Percentiles rank a stretch among this genome's conserved stretches.
Conservation (phyloP, 2,113 vertebrate species). For the Ancistrus triradiatus region DNA sequence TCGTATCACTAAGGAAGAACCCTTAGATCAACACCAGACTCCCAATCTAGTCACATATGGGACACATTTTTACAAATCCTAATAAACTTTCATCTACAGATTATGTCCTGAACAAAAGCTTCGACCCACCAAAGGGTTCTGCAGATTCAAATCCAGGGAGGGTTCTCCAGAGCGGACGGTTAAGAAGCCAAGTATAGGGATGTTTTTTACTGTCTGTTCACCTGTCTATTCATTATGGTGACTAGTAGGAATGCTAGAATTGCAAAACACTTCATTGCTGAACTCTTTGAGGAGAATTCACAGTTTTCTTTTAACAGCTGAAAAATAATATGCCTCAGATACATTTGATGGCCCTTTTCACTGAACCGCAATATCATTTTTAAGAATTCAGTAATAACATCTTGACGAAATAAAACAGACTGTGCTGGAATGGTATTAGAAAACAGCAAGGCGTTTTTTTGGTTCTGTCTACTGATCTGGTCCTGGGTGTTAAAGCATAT, state of each 20-base stretch:
- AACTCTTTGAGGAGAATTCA: not conserved
- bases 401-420: slow-evolving; percentile 8
- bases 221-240: too few species aligned
- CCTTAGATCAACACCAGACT: slow-evolving; percentile 66
- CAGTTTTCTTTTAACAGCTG: not conserved
- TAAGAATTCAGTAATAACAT: not conserved
- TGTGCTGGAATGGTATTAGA: not conserved
- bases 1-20: slow-evolving; percentile 67
- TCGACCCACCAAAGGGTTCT: slow-evolving; percentile 46
- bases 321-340: slow-evolving; percentile 16
- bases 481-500: slow-evolving; percentile 32
- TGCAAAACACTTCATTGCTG: too few species aligned
- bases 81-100: slow-evolving; percentile 70
- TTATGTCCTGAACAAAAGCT: slow-evolving; percentile 50
- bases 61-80: slow-evolving; percentile 68
- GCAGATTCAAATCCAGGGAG: slow-evolving; percentile 26
- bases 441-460: not conserved
- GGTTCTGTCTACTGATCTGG: not conserved
- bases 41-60: slow-evolving; percentile 67
- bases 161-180: slow-evolving; percentile 46
- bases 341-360: slow-evolving; percentile 15
- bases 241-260: too few species aligned
- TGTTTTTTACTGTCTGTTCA: too few species aligned
- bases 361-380: slow-evolving; percentile 14
- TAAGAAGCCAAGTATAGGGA: slow-evolving; percentile 36